These are phyloP conservation scores for Caenorhabditis angaria DNA, from an alignment of 2,888 invertebrate species.

Conservation along the genomic window DNA sequence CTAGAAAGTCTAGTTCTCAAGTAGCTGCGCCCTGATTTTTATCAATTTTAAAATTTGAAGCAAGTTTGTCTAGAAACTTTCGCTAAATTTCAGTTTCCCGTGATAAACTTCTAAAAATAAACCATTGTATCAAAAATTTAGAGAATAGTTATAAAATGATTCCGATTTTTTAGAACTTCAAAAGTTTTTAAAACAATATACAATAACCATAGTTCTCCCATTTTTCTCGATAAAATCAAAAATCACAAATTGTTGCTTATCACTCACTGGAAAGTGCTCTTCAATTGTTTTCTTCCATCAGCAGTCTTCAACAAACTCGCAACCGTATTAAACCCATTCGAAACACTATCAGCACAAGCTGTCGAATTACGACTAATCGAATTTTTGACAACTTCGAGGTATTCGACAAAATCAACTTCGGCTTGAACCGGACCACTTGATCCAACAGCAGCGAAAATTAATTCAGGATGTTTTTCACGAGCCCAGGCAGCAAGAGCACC, in stretches of 20 bases:
- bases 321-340: conserved; percentile 53
- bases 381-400: conserved; percentile 82
- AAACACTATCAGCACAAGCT: conserved; percentile 53
- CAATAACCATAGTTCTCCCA: too few relatives aligned
- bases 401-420: conserved; percentile 85
- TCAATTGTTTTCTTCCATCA: conserved; percentile 45
- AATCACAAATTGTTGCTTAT: background rate
- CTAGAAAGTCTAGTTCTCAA: too few relatives aligned
- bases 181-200: too few relatives aligned
- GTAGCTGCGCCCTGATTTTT: too few relatives aligned
- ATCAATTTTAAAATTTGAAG: too few relatives aligned
- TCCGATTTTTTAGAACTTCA: too few relatives aligned
- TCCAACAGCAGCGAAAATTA: conserved; percentile 86
- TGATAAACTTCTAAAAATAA: too few relatives aligned
- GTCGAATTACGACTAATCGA: conserved; percentile 78
- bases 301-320: conserved; percentile 50
- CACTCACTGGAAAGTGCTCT: conserved; percentile 51
- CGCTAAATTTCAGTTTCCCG: too few relatives aligned
- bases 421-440: conserved; percentile 89
- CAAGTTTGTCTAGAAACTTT: too few relatives aligned
- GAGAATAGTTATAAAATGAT: too few relatives aligned
- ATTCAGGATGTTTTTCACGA: conserved; percentile 84
- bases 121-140: too few relatives aligned
- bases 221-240: too few relatives aligned
- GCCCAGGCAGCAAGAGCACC: conserved; percentile 89